phyloP scores from a whole-genome alignment of 1,140 invertebrate genomes.

The Aplysia californica region DNA sequence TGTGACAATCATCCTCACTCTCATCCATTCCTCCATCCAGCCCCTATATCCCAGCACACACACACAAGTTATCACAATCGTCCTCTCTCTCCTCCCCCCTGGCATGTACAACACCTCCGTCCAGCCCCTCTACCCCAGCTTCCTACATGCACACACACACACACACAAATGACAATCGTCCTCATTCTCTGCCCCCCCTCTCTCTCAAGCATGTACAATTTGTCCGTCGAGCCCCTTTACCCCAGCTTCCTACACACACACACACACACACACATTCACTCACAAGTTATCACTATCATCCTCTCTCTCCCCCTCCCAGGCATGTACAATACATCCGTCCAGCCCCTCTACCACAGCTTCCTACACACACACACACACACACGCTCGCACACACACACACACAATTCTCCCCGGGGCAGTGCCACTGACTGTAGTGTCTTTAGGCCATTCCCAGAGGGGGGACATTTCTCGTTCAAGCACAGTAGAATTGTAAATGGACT shows the following conservation, averaged over 20 bases:
- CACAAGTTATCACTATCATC: too few relatives aligned
- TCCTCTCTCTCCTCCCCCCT: neutral
- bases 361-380: too few relatives aligned
- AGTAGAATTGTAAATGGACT: too few relatives aligned
- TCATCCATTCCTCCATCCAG: neutral
- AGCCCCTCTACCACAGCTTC: neutral
- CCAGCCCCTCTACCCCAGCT: neutral
- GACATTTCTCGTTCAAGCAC: too few relatives aligned
- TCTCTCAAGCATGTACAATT: neutral
- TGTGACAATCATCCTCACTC: neutral
- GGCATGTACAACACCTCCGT: neutral
- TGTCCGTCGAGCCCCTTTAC: neutral
- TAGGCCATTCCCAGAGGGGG: too few relatives aligned
- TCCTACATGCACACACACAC: too few relatives aligned
- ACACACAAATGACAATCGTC: neutral
- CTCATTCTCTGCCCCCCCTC: too few relatives aligned
- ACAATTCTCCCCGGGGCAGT: too few relatives aligned
- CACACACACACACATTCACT: too few relatives aligned
- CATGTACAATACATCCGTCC: neutral
- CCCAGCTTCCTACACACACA: neutral
- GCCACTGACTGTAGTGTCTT: too few relatives aligned
- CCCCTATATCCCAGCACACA: neutral
- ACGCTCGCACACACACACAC: too few relatives aligned
- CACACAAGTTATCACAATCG: neutral
- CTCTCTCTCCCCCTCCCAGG: too few relatives aligned